These are phyloP conservation scores for Pollachius pollachius DNA, from an alignment of 2,113 vertebrate genomes.

Conservation along the genomic window DNA sequence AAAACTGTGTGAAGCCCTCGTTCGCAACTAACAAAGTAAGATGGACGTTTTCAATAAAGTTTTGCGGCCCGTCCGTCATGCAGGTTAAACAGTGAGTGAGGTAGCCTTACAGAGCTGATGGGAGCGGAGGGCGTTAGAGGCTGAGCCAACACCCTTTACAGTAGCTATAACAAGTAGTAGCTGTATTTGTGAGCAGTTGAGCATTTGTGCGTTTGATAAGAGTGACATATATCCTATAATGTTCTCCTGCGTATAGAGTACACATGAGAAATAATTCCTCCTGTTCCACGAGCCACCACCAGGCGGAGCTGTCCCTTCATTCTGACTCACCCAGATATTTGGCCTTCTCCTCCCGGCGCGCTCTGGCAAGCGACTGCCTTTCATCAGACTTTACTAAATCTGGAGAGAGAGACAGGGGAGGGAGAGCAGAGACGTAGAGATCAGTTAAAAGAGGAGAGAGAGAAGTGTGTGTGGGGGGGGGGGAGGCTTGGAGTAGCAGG, in stretches of 20 bases:
- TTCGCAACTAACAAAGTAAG: too few species aligned
- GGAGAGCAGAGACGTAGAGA: not conserved
- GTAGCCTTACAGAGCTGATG: constrained; percentile 1
- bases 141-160: too few species aligned
- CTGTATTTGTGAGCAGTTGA: constrained; percentile 5
- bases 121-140: constrained; percentile 3
- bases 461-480: not conserved
- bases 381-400: constrained; percentile 87
- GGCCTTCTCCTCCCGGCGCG: constrained; percentile 89
- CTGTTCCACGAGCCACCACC: not conserved
- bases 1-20: too few species aligned
- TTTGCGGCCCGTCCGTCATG: too few species aligned
- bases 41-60: too few species aligned
- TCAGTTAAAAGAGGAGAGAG: not conserved
- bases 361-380: constrained; percentile 88
- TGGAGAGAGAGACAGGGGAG: constrained; percentile 45
- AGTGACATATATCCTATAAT: not conserved
- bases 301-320: not conserved
- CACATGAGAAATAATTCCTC: not conserved
- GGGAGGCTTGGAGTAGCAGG: too few species aligned
- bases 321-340: constrained; percentile 88
- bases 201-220: constrained; percentile 10
- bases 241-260: constrained; percentile 15
- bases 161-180: too few species aligned
- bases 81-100: too few species aligned